Evolutionary conservation across 2,888 invertebrate genomes (phyloP), one percentile per base, ranked within the genome.

Genomic region (Sminthurinus aureus): DNA sequence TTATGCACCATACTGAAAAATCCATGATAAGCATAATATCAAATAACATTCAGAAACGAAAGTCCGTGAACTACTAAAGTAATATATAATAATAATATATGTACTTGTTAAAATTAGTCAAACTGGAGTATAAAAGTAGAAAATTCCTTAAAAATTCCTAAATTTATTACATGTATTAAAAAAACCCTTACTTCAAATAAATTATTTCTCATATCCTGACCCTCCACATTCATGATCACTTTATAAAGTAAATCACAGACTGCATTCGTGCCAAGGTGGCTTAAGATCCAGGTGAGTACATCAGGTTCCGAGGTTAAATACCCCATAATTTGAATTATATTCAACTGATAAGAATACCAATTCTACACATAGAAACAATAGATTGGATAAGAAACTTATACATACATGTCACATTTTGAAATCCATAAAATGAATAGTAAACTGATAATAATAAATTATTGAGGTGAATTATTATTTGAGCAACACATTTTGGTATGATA

Each of bases 241-340:
- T 96, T 95, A 89, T 94, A 92, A 90, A 97, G 93, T 89, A 97
- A 93, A 93, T 98, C 98, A 93, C 97, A 96, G 89, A 98, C 95
- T 89, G 98, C 97, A 38, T 98, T 98, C 78, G 97, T 98, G 89
- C 96, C 95, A 90, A 98, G 93, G 92, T 98, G 98, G 89, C 94
- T 94, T 90, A 98, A 92, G 90, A 98, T 93, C 90, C 95, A 93
- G 88, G 95, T 94, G 90, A 98, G 93, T 92, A 97, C 97, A 91
- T 95, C 95, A 89, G 95, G 94, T 90, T 95, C 94, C 85, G 94
- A 93, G 91, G 79, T 96, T 90, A 98, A 93, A 92, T 96, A 97
- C 91, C 97, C 96, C 92, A 98, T 93, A 90, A 97, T 95, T 92
- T 97, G 94, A 90, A 96, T 94, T 92, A 96, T 96, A 91, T 95